These are phyloP conservation scores for Flexamia atlantica DNA, from an alignment of 2,888 invertebrate species.

Conservation along the genomic window DNA sequence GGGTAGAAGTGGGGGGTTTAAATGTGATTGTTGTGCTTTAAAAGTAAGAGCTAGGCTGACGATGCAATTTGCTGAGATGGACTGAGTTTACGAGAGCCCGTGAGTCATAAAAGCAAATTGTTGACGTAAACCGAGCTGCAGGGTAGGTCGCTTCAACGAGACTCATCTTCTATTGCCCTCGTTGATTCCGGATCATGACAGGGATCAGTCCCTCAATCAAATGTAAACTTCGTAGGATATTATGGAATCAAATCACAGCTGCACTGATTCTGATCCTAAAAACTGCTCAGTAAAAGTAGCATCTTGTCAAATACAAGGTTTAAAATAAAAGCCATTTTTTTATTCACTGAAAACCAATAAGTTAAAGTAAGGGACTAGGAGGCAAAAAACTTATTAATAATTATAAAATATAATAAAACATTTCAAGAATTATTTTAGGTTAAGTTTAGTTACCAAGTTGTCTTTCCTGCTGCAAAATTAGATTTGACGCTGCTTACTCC, in stretches of 20 bases:
- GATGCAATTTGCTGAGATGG: constrained; percentile 29
- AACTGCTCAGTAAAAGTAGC: not conserved
- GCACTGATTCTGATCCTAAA: not conserved
- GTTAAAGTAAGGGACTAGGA: too few species aligned
- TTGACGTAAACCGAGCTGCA: constrained; percentile 29
- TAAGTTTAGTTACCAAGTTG: too few species aligned
- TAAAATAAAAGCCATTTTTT: too few species aligned
- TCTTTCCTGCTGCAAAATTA: too few species aligned
- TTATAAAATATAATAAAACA: too few species aligned
- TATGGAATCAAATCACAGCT: not conserved
- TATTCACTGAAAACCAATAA: too few species aligned
- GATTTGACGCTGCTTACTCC: too few species aligned
- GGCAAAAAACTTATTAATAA: too few species aligned
- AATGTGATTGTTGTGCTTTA: constrained; percentile 36
- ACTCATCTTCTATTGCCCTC: constrained; percentile 15
- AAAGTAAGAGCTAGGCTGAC: constrained; percentile 32
- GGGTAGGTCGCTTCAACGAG: constrained; percentile 35
- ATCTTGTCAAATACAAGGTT: too few species aligned
- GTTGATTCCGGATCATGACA: constrained; percentile 32
- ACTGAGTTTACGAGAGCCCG: constrained; percentile 28
- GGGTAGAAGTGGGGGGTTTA: not conserved
- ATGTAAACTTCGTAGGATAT: not conserved
- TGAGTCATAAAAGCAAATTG: constrained; percentile 39
- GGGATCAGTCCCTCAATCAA: not conserved
- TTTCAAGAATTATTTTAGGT: too few species aligned